Conservation (phyloP, 2,888 invertebrate species). For the Micoletzkya japonica region DNA sequence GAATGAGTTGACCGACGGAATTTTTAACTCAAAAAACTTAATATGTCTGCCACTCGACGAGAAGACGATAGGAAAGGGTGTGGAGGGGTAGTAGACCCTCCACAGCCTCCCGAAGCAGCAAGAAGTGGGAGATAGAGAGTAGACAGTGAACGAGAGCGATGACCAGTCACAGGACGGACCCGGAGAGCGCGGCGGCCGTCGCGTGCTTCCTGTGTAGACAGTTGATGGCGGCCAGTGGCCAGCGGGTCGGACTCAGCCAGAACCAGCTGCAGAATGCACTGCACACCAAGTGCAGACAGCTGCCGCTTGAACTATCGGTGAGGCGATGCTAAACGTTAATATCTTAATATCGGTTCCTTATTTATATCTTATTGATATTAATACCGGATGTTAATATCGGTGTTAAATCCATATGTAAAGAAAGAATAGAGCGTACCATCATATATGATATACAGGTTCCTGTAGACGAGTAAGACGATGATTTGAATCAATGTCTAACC, state of each 20-base stretch:
- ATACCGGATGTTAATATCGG: too few relatives aligned
- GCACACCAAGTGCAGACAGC: slow-evolving; percentile 48
- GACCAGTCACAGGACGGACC: slow-evolving; percentile 23
- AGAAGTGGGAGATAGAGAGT: neutral
- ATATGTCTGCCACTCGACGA: neutral
- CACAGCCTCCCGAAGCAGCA: too few relatives aligned
- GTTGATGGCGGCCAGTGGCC: slow-evolving; percentile 50
- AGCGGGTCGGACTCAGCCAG: slow-evolving; percentile 51
- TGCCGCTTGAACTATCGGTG: slow-evolving; percentile 49
- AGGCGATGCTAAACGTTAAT: too few relatives aligned
- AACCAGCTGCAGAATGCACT: slow-evolving; percentile 46
- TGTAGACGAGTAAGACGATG: too few relatives aligned
- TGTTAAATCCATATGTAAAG: too few relatives aligned
- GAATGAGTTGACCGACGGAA: too few relatives aligned
- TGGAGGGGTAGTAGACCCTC: too few relatives aligned
- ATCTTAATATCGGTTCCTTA: too few relatives aligned
- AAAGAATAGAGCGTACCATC: too few relatives aligned
- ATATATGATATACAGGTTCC: too few relatives aligned
- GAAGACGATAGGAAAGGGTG: too few relatives aligned
- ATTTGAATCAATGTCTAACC: too few relatives aligned
- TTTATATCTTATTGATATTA: neutral
- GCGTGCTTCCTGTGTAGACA: slow-evolving; percentile 57
- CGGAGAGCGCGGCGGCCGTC: slow-evolving; percentile 29
- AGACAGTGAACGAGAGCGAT: neutral
- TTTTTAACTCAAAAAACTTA: neutral